Evolutionary conservation across 2,888 invertebrate genomes (phyloP).

Genomic region (Pseudococcus viburni): DNA sequence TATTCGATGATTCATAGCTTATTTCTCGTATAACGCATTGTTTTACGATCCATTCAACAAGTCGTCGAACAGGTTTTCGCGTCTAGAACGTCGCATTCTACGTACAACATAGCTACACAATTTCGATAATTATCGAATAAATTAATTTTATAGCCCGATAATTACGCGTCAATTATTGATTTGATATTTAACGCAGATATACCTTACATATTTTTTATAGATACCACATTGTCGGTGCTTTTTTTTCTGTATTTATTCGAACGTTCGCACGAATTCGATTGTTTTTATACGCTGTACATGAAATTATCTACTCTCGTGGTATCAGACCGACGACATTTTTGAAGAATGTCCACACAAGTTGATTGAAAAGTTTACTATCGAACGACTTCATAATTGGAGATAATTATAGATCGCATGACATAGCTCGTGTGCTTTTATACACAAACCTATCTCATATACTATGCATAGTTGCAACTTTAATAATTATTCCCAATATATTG

Average conservation of each 20-base stretch:
- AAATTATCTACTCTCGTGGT: neutral
- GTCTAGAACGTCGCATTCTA: neutral
- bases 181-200: conserved; percentile 26
- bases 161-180: conserved; percentile 22
- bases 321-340: conserved; percentile 1
- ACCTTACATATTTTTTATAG: neutral
- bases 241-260: neutral
- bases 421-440: neutral
- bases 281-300: neutral
- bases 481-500: no score
- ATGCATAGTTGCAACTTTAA: neutral
- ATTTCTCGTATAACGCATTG: conserved; percentile 17
- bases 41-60: conserved; percentile 42
- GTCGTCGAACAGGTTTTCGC: conserved; percentile 35
- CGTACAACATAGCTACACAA: neutral
- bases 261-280: conserved; percentile 33
- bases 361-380: conserved; percentile 26
- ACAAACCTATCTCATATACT: neutral
- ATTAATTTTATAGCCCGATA: conserved; percentile 28
- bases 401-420: conserved; percentile 30
- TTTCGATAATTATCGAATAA: conserved; percentile 34
- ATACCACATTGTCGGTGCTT: neutral
- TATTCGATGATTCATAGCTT: conserved; percentile 14
- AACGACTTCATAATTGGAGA: neutral
- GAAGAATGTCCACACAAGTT: conserved; percentile 11